These are phyloP conservation scores for Kradibia gibbosae DNA, from an alignment of 1,140 invertebrate genomes.

Conservation along the genomic window DNA sequence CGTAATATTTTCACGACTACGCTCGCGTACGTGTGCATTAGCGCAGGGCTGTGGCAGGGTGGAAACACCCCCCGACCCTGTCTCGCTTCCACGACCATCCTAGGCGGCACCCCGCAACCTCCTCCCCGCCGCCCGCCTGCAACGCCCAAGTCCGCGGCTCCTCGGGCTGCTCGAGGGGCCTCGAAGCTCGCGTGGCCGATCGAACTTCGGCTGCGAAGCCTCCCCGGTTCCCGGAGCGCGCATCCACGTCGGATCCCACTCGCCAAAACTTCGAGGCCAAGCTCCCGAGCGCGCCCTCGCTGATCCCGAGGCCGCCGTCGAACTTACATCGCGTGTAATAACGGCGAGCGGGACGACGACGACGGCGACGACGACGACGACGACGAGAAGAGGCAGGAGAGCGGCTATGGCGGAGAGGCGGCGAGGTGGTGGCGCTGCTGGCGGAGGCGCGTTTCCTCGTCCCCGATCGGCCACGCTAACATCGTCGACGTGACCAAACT, in stretches of 20 bases:
- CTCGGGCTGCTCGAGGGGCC: conserved; percentile 63
- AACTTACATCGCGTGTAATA: conserved; percentile 40
- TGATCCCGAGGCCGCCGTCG: background rate
- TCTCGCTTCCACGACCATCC: conserved; percentile 51
- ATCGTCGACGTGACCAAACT: conserved; percentile 49
- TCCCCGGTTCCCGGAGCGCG: background rate
- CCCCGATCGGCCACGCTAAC: conserved; percentile 44
- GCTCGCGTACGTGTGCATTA: conserved; percentile 30
- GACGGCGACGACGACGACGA: no score
- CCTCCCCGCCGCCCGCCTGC: no score
- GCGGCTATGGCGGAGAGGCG: no score
- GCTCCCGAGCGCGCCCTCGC: background rate
- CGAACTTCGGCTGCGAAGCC: conserved; percentile 31
- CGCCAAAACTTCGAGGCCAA: conserved; percentile 35
- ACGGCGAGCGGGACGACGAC: conserved; percentile 21
- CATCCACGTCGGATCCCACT: conserved; percentile 34
- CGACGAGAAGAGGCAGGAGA: no score
- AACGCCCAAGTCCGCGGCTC: no score
- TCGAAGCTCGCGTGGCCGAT: conserved; percentile 58
- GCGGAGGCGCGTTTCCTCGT: conserved; percentile 26
- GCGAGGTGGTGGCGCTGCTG: background rate
- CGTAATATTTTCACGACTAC: conserved; percentile 63
- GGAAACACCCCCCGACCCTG: background rate
- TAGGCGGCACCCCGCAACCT: conserved; percentile 31
- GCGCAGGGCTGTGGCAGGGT: background rate